A percentile compares a stretch with the other conserved stretches of the same genome.
These are phyloP conservation scores for Xyrichtys novacula DNA, from an alignment of 2,797 vertebrate genomes.

Conservation along the genomic window DNA sequence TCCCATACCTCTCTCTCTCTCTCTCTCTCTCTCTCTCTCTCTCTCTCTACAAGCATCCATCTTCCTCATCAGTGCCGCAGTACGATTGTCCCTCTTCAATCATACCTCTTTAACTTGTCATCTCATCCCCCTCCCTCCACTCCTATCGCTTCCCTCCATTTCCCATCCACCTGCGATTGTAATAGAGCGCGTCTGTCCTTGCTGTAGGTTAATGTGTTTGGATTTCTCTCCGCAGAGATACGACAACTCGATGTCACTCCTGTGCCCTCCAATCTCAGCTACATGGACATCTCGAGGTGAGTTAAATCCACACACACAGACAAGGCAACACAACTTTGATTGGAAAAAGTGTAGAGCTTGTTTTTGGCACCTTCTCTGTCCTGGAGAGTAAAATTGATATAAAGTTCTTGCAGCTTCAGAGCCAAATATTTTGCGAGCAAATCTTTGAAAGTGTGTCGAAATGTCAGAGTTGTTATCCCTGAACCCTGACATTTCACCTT, in stretches of 20 bases:
- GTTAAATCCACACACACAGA: constrained; percentile 27
- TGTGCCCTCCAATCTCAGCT: constrained; percentile 90
- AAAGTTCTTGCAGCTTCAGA: constrained; percentile 1
- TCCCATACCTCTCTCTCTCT: too few relatives aligned
- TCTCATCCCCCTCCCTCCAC: background rate
- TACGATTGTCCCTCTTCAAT: constrained; percentile 45
- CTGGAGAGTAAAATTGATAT: constrained; percentile 1
- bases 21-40: too few relatives aligned
- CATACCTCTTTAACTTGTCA: constrained; percentile 34
- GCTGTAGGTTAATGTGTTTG: constrained; percentile 72
- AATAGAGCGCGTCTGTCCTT: constrained; percentile 60
- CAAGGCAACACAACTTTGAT: constrained; percentile 10
- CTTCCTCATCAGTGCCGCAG: constrained; percentile 43
- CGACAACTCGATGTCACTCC: constrained; percentile 92
- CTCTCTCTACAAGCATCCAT: constrained; percentile 8
- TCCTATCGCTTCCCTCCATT: constrained; percentile 35
- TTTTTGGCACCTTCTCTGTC: background rate
- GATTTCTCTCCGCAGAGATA: constrained; percentile 86
- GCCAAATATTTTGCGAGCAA: background rate
- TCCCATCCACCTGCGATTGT: constrained; percentile 52
- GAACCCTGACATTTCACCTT: constrained; percentile 13
- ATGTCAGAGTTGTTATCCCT: background rate
- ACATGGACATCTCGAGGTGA: constrained; percentile 97
- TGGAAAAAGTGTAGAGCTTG: background rate
- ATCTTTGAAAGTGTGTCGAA: constrained; percentile 6